Base-by-base conservation (phyloP, 2,888 invertebrate genomes). In the Drosophila anomelani region DNA sequence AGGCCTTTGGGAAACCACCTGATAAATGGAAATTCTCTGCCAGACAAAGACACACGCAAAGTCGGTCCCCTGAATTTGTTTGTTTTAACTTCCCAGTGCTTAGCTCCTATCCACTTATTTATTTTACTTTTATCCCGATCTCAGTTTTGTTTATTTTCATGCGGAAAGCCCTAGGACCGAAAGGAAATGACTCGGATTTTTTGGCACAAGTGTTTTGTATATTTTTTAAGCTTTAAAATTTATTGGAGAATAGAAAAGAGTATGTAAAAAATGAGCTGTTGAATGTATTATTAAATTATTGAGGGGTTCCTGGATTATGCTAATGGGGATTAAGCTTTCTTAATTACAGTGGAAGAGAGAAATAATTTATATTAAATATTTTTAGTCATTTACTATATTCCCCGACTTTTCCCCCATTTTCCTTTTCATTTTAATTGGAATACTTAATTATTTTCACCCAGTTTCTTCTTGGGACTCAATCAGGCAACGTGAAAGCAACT, bases 1-100 rank as follows among this genome's bases (percentile, higher is more conserved):
- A 86, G 87, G 72, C 75, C 49, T 77, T 80, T 77, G 77, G 82
- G 88, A 88, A 86, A 86, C 86, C 86, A 86, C 88, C 86, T 86
- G 86, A 86, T 86, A 86, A 88, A 77, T 77, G 34, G 56, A 81
- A 79, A 75, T 76, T 55, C 69, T 73, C 67, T 61, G 67, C 61
- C 60, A 74, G 62, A 63, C 73, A 66, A 47, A 61, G 62, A 49
- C 62, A 36, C 43, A 62, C 64, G 43, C 64, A 66, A 13, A 41
- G 46, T 41, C 34, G 47, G 38, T 60, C 34, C n/a, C 34, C 39
- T 3, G 6, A 20, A 51, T 29, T 43, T 62, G 57, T 85, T 78
- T 81, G 66, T 75, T 80, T 78, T 76, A 75, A 57, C 41, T 75
- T 57, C 59, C 60, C n/a, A 58, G 60, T 44, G 44, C 38, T 38